Base-by-base conservation (phyloP, 1,140 invertebrate genomes). In the Eciton burchellii region DNA sequence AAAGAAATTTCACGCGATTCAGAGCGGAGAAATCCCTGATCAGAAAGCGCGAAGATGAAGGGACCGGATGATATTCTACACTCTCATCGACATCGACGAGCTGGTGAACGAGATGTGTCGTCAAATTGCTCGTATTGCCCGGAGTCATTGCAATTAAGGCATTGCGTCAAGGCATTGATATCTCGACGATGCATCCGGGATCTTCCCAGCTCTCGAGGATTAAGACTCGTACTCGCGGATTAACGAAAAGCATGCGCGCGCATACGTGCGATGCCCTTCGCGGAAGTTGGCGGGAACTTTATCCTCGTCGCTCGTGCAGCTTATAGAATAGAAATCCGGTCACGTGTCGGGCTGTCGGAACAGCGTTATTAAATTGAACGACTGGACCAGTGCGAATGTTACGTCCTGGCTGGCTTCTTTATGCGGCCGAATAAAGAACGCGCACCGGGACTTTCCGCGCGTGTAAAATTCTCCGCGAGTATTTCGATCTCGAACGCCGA, bases 281-380 rank as follows among this genome's bases (percentile, higher is more conserved):
- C 19, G 41, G 56, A 84, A 77, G 43, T 84, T n/a, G 21, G 16
- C 21, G 63, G 11, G 41, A 79, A 81, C 43, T 84, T 84, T 66
- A 41, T 3, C 19, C 14, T 5, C 52, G 41, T 47, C 14, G 16
- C n/a, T 14, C 9, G 19, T 72, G 14, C n/a, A 81, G 26, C 45
- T 77, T 81, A 59, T 63, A 26, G 49, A 82, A 84, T 71, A 82
- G 84, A 86, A 86, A 86, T 82, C 83, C 56, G 62, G 84, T 74
- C 56, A 86, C 76, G 83, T 86, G 84, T 59, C 52, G 45, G 12
- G 81, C n/a, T 62, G 82, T 84, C 68, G 21, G 76, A 47, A 11
- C n/a, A 19, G 35, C 52, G 19, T 84, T 86, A 84, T 86, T 84
- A 86, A 86, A 86, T 86, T 82, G 71, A 71, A 71, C 56, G 62